A percentile compares a stretch with the other conserved stretches of the same genome.
Conservation (phyloP, 2,888 invertebrate species). For the Hymenopus coronatus region DNA sequence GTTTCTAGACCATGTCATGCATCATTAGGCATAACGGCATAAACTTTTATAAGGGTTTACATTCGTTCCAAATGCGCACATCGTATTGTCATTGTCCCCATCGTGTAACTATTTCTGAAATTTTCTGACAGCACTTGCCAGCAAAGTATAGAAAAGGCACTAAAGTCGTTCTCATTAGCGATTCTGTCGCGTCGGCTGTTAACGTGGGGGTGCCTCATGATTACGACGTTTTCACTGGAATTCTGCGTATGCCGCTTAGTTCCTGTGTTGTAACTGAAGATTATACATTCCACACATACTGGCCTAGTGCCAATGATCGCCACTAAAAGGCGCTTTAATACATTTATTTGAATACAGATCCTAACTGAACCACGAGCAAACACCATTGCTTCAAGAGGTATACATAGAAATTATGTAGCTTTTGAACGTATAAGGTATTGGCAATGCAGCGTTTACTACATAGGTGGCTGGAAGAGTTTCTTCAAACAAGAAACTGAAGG, state of each 20-base stretch:
- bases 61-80: too few relatives aligned
- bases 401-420: not conserved
- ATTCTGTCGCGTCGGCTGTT: not conserved
- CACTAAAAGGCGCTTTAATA: not conserved
- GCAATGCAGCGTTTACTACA: not conserved
- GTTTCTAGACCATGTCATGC: too few relatives aligned
- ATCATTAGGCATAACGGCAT: too few relatives aligned
- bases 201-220: not conserved
- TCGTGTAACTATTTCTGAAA: too few relatives aligned
- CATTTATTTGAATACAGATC: not conserved
- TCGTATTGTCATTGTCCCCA: too few relatives aligned
- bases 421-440: not conserved
- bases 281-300: not conserved
- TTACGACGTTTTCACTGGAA: not conserved
- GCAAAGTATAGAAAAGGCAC: not conserved
- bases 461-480: too few relatives aligned
- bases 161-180: not conserved
- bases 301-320: not conserved
- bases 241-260: not conserved
- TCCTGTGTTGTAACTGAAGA: not conserved
- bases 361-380: not conserved
- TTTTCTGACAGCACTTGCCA: too few relatives aligned
- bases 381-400: not conserved
- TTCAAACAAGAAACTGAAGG: too few relatives aligned
- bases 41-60: too few relatives aligned